Evolutionary conservation across 2,797 vertebrate genomes (phyloP), one percentile per base, ranked within the genome.

Genomic region (Alosa sapidissima): DNA sequence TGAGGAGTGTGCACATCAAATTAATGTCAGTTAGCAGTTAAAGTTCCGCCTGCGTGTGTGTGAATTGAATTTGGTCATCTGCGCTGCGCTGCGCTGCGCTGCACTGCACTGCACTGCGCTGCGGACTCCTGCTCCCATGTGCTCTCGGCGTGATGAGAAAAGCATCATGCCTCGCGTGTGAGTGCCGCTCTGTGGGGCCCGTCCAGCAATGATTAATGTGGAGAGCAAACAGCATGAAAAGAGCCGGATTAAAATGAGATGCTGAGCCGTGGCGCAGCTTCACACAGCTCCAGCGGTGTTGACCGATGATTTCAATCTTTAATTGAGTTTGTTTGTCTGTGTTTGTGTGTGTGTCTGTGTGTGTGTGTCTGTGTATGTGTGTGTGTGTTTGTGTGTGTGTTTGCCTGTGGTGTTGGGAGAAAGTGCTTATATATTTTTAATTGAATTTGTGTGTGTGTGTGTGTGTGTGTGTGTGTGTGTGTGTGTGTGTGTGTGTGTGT

Each of bases 391-490:
- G 24, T 45, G 33, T 75, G 11, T 41, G 11, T 36, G 28, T 65
- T 13, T 58, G 33, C 58, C 58, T n/a, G 58, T 60, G n/a, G 58
- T 8, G 21, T 24, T 24, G n/a, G 1, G 2, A 24, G n/a, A 60
- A 21, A 24, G 21, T 24, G 52, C 5, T 58, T 55, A 19, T 21
- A 55, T 16, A 19, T 55, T 16, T 7, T 19, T 55, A 55, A 55
- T 55, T 55, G 21, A 16, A 21, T 60, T 21, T 82, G 6, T 16
- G 14, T 60, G 81, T 55, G 33, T n/a, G 60, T 0, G 8, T 62
- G 60, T 62, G 60, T 65, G 60, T 28, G 60, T 65, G 60, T 65
- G 60, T 65, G 60, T 65, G 60, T 54, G 52, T 54, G 92, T 91
- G 90, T 36, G 5, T 19, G 2, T 78, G 4, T 62, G 58, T 62